Conservation (phyloP, 2,888 invertebrate genomes). For the Amitus sp. region DNA sequence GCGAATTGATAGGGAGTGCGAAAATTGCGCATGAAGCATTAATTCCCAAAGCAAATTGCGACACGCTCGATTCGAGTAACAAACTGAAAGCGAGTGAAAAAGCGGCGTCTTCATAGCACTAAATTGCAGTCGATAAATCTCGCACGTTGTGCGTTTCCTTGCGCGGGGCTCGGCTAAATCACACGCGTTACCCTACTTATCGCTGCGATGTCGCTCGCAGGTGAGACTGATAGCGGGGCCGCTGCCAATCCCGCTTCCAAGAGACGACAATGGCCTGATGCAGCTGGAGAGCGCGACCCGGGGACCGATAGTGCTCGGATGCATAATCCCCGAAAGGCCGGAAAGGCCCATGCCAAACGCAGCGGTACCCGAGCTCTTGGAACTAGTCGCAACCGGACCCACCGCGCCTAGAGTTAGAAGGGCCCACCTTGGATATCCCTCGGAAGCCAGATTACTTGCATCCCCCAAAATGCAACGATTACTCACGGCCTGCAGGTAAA, state of each 20-base stretch:
- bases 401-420: constrained; percentile 61
- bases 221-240: constrained; percentile 67
- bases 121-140: constrained; percentile 37
- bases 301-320: constrained; percentile 67
- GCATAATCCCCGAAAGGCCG: constrained; percentile 65
- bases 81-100: not conserved
- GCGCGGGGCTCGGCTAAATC: constrained; percentile 36
- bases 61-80: not conserved
- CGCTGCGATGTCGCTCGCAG: constrained; percentile 41
- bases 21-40: constrained; percentile 1
- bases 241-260: constrained; percentile 60
- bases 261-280: constrained; percentile 64
- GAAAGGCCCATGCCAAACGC: constrained; percentile 63
- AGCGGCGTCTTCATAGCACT: constrained; percentile 25
- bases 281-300: constrained; percentile 61
- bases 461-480: constrained; percentile 67
- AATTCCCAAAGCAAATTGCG: not conserved
- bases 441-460: constrained; percentile 65
- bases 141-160: constrained; percentile 30
- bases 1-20: too few species aligned
- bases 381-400: constrained; percentile 60
- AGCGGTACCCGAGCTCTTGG: constrained; percentile 59
- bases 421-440: constrained; percentile 62
- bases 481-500: constrained; percentile 66
- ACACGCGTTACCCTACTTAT: constrained; percentile 39